These are phyloP conservation scores for Cerastoderma edule DNA, from an alignment of 2,888 invertebrate species.

Conservation along the genomic window DNA sequence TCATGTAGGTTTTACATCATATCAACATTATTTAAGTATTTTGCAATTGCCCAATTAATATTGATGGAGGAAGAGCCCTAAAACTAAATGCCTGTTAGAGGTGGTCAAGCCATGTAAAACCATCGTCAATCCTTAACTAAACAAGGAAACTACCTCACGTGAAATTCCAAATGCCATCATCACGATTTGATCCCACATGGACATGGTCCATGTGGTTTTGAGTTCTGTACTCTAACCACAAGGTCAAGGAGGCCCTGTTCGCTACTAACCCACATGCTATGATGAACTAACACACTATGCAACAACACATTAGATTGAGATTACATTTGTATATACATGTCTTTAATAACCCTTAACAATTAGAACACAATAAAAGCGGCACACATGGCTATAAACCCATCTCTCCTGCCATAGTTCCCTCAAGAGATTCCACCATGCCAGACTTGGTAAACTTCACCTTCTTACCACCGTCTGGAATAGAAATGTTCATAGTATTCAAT, in stretches of 20 bases:
- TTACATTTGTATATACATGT: neutral
- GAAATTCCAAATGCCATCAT: neutral
- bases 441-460: slow-evolving; percentile 72
- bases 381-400: slow-evolving; percentile 23
- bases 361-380: too few species aligned
- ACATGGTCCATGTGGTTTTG: neutral
- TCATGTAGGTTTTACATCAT: too few species aligned
- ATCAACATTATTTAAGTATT: too few species aligned
- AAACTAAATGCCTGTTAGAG: too few species aligned
- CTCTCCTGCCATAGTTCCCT: slow-evolving; percentile 30
- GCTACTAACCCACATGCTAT: too few species aligned
- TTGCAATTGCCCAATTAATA: too few species aligned
- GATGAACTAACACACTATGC: neutral
- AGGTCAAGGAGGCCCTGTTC: neutral
- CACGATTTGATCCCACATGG: too few species aligned
- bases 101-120: too few species aligned
- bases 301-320: neutral
- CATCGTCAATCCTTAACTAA: too few species aligned
- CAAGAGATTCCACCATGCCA: slow-evolving; percentile 64
- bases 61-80: too few species aligned
- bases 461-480: slow-evolving; percentile 61
- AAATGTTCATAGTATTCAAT: neutral
- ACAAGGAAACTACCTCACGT: too few species aligned
- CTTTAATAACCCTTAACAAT: too few species aligned
- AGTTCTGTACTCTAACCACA: neutral